Conservation (phyloP, 2,888 invertebrate species). For the Lochmaea crataegi region DNA sequence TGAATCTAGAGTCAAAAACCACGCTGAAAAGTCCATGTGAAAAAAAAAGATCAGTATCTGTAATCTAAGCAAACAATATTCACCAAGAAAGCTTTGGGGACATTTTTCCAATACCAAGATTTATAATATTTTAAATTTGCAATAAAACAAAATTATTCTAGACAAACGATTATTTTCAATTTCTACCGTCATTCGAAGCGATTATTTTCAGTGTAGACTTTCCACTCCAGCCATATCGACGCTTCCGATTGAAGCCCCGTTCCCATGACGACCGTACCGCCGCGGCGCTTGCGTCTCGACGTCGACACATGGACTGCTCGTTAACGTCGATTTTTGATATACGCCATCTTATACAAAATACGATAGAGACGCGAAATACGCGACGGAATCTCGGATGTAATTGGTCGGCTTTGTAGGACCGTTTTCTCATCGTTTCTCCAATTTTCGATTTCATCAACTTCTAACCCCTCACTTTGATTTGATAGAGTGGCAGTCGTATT, state of each 20-base stretch:
- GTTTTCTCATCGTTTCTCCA: constrained; percentile 25
- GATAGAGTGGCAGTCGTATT: constrained; percentile 4
- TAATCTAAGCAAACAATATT: too few species aligned
- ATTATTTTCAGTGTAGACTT: constrained; percentile 31
- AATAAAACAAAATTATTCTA: too few species aligned
- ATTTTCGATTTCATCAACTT: constrained; percentile 27
- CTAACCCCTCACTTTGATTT: constrained; percentile 5
- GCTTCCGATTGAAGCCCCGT: constrained; percentile 63
- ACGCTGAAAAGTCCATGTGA: too few species aligned
- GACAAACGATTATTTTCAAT: too few species aligned
- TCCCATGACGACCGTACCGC: constrained; percentile 53
- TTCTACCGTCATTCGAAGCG: too few species aligned
- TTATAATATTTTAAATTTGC: too few species aligned
- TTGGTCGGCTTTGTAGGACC: constrained; percentile 31
- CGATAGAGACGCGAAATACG: constrained; percentile 31
- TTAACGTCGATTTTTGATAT: constrained; percentile 67
- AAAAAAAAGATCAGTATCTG: too few species aligned
- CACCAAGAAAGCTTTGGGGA: too few species aligned
- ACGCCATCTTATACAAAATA: constrained; percentile 65
- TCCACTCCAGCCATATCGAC: constrained; percentile 62
- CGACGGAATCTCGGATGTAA: constrained; percentile 23
- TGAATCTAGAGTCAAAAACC: too few species aligned
- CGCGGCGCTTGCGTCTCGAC: constrained; percentile 57
- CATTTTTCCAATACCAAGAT: too few species aligned
- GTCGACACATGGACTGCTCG: constrained; percentile 60